Evolutionary conservation across 1,140 invertebrate species (phyloP), one percentile per base, ranked within the genome.

Genomic region (Onthophagus taurus): DNA sequence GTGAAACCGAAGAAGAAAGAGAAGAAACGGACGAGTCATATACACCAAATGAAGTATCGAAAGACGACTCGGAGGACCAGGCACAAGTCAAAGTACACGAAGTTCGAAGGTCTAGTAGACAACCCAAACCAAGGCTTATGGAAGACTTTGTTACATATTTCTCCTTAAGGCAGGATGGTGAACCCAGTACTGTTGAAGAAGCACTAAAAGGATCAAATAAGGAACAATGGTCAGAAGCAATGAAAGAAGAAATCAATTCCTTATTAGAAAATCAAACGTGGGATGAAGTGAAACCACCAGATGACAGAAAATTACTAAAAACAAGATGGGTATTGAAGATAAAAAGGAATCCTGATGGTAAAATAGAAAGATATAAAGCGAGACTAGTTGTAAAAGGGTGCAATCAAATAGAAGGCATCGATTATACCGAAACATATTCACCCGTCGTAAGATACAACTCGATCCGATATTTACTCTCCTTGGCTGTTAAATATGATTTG

Each of bases 341-440:
- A 57, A 62, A 45, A 29, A 12, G n/a, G 24, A 48, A 30, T 13
- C n/a, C n/a, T n/a, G n/a, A n/a, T n/a, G n/a, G n/a, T n/a, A n/a
- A n/a, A n/a, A n/a, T n/a, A n/a, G n/a, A 19, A 16, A 31, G 46
- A 29, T 58, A 59, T 48, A 71, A 67, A 38, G 65, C 66, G 5
- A 49, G 67, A 42, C 50, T 67, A n/a, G 63, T 70, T 5, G 58
- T 58, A 5, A 58, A 57, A 38, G 64, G 65, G 7, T 67, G 45
- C 46, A 30, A 24, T 3, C 65, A 68, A 50, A 45, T 36, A 13
- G 17, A 50, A 31, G 64, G 57, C 6, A 43, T 63, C 9, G 63
- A 68, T 47, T 68, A 64, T 44, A 20, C 43, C 5, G 65, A 68
- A 39, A 65, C 59, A 9, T 68, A 58, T 43, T 57, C 63, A 9